Percentiles rank a stretch among this genome's conserved stretches.
Conservation (phyloP, 92 coral and sea anemone species). For the Diadumene lineata region DNA sequence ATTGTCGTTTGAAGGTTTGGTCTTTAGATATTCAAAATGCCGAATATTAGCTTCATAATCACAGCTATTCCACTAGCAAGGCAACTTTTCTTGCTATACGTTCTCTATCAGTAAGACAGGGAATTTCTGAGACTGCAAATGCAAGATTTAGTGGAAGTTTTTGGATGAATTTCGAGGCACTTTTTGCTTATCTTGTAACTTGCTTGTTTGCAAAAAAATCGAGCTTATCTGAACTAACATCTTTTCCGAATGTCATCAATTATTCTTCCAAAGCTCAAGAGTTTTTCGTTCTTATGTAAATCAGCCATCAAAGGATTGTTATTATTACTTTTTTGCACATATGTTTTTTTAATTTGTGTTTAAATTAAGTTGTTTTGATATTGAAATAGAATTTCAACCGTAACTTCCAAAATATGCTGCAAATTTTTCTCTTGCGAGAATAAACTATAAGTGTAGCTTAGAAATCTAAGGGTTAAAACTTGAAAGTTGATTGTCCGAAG, state of each 20-base stretch:
- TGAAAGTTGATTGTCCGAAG: too few relatives aligned
- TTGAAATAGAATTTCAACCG: neutral
- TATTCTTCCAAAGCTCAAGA: neutral
- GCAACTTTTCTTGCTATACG: neutral
- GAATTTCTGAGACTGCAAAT: neutral
- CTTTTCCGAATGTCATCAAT: neutral
- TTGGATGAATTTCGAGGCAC: too few relatives aligned
- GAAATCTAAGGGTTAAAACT: too few relatives aligned
- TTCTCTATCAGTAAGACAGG: neutral
- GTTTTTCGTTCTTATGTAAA: neutral
- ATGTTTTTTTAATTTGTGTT: neutral
- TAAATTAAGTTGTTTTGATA: too few relatives aligned
- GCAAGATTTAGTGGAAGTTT: neutral
- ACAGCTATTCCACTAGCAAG: neutral
- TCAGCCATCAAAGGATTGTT: neutral
- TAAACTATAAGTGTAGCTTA: too few relatives aligned
- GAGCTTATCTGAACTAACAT: neutral
- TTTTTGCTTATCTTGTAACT: too few relatives aligned
- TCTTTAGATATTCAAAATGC: neutral
- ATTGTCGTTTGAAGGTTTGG: neutral
- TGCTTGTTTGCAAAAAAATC: too few relatives aligned
- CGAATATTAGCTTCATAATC: slow-evolving; percentile 1
- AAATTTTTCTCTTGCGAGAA: too few relatives aligned
- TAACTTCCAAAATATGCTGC: too few relatives aligned
- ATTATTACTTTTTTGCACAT: neutral